phyloP scores from a whole-genome alignment of 2,797 vertebrate genomes.

The Urocyon cinereoargenteus region DNA sequence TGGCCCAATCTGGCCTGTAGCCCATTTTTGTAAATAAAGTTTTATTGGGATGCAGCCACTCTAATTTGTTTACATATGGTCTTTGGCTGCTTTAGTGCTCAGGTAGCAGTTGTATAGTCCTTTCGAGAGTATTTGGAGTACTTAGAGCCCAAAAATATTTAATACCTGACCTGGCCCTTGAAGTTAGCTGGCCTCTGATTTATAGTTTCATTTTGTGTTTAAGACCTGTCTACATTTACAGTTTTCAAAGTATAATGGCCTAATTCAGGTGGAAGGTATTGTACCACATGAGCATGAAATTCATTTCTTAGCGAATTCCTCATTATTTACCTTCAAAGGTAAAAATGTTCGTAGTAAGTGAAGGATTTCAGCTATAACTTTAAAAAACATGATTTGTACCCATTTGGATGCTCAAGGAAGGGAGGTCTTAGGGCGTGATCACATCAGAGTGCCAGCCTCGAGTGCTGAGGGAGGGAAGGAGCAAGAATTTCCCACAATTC shows the following conservation, averaged over 20 bases:
- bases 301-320: background rate
- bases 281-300: background rate
- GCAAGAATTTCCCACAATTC: background rate
- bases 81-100: background rate
- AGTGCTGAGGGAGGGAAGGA: background rate
- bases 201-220: background rate
- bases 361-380: background rate
- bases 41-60: background rate
- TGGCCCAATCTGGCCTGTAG: background rate
- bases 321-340: slow-evolving; percentile 1
- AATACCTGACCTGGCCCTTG: background rate
- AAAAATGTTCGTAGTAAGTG: slow-evolving; percentile 12
- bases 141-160: background rate
- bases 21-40: background rate
- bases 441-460: background rate
- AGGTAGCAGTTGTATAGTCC: background rate
- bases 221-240: background rate
- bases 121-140: background rate
- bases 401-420: background rate
- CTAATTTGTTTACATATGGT: background rate
- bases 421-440: background rate
- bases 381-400: background rate
- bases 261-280: background rate
- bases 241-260: background rate
- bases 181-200: background rate